Evolutionary conservation across 2,797 vertebrate genomes (phyloP).

Genomic region (Odontamblyopus rebecca): DNA sequence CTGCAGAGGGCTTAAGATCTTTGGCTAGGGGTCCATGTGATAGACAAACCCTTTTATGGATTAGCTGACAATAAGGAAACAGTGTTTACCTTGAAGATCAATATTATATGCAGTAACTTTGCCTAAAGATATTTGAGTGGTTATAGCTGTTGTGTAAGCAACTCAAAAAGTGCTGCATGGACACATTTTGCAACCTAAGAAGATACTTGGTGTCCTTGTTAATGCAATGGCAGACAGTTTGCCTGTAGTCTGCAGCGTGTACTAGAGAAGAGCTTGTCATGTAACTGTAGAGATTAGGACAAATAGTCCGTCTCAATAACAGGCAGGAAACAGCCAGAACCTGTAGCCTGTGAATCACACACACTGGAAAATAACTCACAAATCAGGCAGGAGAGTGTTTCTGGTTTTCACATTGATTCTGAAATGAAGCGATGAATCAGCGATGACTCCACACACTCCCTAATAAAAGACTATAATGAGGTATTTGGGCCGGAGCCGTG

Average conservation of each 20-base stretch:
- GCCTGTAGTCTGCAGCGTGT: conserved; percentile 29
- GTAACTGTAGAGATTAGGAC: conserved; percentile 45
- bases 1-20: conserved; percentile 40
- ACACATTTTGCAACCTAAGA: conserved; percentile 4
- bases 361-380: conserved; percentile 3
- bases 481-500: conserved; percentile 6
- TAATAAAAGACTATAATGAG: conserved; percentile 29
- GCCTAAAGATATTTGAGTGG: background rate
- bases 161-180: background rate
- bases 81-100: conserved; percentile 20
- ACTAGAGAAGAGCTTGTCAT: conserved; percentile 28
- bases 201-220: conserved; percentile 29
- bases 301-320: conserved; percentile 31
- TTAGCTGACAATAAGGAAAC: conserved; percentile 26
- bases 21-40: conserved; percentile 35
- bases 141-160: background rate
- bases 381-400: conserved; percentile 12
- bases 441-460: conserved; percentile 21
- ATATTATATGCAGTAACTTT: background rate
- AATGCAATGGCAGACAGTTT: conserved; percentile 6
- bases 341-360: conserved; percentile 16
- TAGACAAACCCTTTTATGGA: conserved; percentile 43
- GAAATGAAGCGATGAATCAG: conserved; percentile 27
- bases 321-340: conserved; percentile 19
- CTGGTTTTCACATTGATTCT: conserved; percentile 34